phyloP scores from a whole-genome alignment of 2,888 invertebrate genomes.

The Aleiodes leptofemur region DNA sequence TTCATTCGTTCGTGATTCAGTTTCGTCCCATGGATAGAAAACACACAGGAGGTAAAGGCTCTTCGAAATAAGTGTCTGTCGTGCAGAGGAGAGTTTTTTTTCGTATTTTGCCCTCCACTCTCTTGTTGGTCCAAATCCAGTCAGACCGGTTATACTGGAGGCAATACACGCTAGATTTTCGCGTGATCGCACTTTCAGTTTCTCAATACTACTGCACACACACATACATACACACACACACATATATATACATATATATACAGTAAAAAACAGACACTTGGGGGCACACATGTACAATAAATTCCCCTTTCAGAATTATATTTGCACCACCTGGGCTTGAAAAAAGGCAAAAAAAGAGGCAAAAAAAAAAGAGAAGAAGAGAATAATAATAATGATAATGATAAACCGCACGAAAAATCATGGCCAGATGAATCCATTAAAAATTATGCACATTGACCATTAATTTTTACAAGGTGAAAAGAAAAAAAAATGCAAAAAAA shows the following conservation, averaged over 20 bases:
- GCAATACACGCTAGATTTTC: slow-evolving; percentile 74
- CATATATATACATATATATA: too few relatives aligned
- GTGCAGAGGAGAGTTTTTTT: slow-evolving; percentile 39
- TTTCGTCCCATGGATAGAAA: slow-evolving; percentile 19
- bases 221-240: background rate
- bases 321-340: slow-evolving; percentile 21
- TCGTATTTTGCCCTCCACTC: slow-evolving; percentile 33
- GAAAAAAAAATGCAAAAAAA: background rate
- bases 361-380: background rate
- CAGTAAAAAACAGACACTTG: too few relatives aligned
- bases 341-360: background rate
- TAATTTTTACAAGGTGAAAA: slow-evolving; percentile 4
- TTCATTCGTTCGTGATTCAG: slow-evolving; percentile 3
- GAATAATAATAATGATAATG: too few relatives aligned
- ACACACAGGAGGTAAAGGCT: slow-evolving; percentile 23
- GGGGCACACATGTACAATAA: slow-evolving; percentile 6
- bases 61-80: background rate
- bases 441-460: slow-evolving; percentile 9
- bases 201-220: slow-evolving; percentile 67
- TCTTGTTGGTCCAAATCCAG: slow-evolving; percentile 68
- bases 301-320: slow-evolving; percentile 8
- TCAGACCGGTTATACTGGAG: slow-evolving; percentile 73
- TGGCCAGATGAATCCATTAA: slow-evolving; percentile 17
- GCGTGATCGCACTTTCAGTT: slow-evolving; percentile 76
- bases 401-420: background rate